Conservation (phyloP, 1,140 invertebrate species). For the Panonychus citri region DNA sequence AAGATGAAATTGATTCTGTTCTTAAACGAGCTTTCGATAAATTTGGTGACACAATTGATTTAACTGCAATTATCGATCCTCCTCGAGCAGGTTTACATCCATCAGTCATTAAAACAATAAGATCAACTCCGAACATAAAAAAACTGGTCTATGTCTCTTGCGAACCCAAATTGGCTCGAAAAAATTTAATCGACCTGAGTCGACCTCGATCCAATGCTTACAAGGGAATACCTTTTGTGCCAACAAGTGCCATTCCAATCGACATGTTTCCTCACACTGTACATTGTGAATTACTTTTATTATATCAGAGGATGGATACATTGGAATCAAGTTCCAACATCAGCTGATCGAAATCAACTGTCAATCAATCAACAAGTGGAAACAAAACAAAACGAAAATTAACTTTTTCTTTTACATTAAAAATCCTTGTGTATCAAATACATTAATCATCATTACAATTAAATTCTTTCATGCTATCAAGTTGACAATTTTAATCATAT, state of each 20-base stretch:
- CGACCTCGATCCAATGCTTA: conserved; percentile 40
- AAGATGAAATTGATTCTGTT: conserved; percentile 53
- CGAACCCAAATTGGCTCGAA: conserved; percentile 53
- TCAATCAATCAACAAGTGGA: too few species aligned
- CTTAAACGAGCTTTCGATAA: conserved; percentile 24
- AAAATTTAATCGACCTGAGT: conserved; percentile 56
- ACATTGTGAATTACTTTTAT: conserved; percentile 62
- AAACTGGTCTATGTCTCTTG: conserved; percentile 76
- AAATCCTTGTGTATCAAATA: too few species aligned
- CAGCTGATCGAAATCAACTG: too few species aligned
- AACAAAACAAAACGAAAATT: too few species aligned
- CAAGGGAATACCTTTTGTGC: conserved; percentile 51
- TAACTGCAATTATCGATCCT: conserved; percentile 90
- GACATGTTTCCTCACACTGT: conserved; percentile 85
- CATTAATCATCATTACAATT: too few species aligned
- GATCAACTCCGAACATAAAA: conserved; percentile 45
- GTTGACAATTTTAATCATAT: too few species aligned
- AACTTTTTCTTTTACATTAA: too few species aligned
- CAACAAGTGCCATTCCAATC: conserved; percentile 52
- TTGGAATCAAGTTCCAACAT: too few species aligned
- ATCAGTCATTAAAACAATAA: conserved; percentile 47
- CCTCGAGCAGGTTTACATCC: conserved; percentile 70
- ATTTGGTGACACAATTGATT: conserved; percentile 27
- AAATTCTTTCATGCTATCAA: too few species aligned
- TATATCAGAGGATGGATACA: conserved; percentile 36